Evolutionary conservation across 2,113 vertebrate genomes (phyloP), one percentile per base, ranked within the genome.

Genomic region (Oryzias celebensis): DNA sequence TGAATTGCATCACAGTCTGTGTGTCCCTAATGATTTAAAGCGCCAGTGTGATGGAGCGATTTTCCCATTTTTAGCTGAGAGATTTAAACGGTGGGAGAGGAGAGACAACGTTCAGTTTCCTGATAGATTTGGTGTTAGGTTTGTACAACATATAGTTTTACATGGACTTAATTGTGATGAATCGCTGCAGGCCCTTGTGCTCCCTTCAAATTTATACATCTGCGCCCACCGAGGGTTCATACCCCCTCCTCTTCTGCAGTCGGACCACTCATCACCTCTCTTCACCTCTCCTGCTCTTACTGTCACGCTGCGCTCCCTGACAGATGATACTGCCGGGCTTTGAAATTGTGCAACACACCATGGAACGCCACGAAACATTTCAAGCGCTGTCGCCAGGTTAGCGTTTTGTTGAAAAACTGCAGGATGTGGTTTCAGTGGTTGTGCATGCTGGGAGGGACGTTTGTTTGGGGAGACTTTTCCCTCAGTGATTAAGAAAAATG

Each of bases 121-220:
- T 85, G 81, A 86, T 66, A 42, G 73, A 89, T 75, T 64, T 62
- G 60, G 70, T 86, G 80, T 75, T 78, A 56, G 22, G 56, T 65
- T 74, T 75, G 66, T 53, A 47, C 24, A 41, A 45, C 14, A 44
- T 71, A 73, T 75, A 61, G 58, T 77, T 86, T 85, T 82, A 82
- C 72, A 73, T 54, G 45, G n/a, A 28, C 58, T 65, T 78, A 81
- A 76, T 75, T 71, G 66, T 78, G 80, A 84, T 42, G 52, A 75
- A 89, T 82, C 53, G 1, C 73, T 47, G 44, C 24, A 26, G 66
- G 75, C 62, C 58, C 23, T 56, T 7, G 67, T 44, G 41, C 18
- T 55, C 50, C 62, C 45, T 45, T 2, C 58, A 46, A 43, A 20
- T 70, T 61, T 58, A 28, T 41, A 53, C 62, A 54, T 65, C 46